A percentile compares a stretch with the other conserved stretches of the same genome.
phyloP scores from a whole-genome alignment of 2,113 vertebrate species.

The Emydocephalus ijimae region DNA sequence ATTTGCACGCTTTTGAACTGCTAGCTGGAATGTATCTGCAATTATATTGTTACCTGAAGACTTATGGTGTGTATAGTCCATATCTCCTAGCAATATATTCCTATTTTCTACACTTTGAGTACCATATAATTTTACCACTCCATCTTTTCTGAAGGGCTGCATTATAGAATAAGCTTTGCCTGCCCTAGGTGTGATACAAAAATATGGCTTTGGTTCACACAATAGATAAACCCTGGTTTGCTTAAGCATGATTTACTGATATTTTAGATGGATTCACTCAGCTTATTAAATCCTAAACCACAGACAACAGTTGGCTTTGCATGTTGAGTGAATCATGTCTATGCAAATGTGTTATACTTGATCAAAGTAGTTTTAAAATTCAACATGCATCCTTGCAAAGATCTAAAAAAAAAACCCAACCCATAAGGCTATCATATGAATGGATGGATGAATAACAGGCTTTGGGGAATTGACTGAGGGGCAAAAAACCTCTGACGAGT shows the following conservation, averaged over 20 bases:
- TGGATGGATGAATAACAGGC: not conserved
- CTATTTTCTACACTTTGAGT: not conserved
- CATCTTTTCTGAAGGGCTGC: not conserved
- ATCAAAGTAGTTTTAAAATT: not conserved
- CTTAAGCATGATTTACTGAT: not conserved
- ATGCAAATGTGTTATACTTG: not conserved
- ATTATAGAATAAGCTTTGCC: not conserved
- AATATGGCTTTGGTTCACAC: not conserved
- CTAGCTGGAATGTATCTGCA: not conserved
- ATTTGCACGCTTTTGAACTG: not conserved
- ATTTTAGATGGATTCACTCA: not conserved
- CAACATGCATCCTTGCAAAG: not conserved
- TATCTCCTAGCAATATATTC: not conserved
- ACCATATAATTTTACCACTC: not conserved
- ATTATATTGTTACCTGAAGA: not conserved
- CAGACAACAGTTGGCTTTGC: not conserved
- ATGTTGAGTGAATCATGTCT: not conserved
- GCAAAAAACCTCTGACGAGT: conserved; percentile 11
- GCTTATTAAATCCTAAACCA: not conserved
- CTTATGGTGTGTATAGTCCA: not conserved
- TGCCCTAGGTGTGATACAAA: not conserved
- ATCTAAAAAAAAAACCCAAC: not conserved
- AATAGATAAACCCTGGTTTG: not conserved
- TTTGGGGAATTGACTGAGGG: not conserved
- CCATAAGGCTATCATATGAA: not conserved